Conservation (phyloP, 1,140 invertebrate species). For the Cyphomyrmex costatus region DNA sequence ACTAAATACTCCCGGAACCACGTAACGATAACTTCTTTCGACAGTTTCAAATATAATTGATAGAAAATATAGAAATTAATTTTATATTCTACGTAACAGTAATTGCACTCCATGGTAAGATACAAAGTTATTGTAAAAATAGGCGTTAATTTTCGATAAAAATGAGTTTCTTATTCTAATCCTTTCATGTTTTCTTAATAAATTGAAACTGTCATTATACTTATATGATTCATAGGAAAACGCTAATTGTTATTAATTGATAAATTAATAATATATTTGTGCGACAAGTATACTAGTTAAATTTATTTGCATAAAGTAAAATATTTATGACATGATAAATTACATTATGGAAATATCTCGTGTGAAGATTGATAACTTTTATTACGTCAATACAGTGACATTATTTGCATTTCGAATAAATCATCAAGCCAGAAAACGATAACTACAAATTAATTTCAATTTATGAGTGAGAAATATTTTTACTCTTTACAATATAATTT, state of each 20-base stretch:
- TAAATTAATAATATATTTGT: slow-evolving; percentile 1
- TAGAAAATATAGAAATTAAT: background rate
- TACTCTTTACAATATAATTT: background rate
- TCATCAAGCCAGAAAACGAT: background rate
- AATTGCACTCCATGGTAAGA: background rate
- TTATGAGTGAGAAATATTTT: background rate
- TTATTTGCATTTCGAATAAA: background rate
- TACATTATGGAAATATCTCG: background rate
- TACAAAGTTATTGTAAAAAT: slow-evolving; percentile 6
- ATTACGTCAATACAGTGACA: slow-evolving; percentile 4
- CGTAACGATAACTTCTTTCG: too few relatives aligned
- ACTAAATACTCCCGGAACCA: too few relatives aligned
- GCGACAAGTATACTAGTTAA: background rate
- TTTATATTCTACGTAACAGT: background rate
- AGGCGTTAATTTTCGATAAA: background rate
- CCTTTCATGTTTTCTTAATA: background rate
- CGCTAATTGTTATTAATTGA: background rate
- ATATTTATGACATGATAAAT: slow-evolving; percentile 1
- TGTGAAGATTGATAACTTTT: background rate
- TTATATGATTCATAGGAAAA: background rate
- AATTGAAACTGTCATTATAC: background rate
- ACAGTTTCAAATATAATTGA: background rate
- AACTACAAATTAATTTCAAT: background rate
- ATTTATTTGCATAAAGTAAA: slow-evolving; percentile 5
- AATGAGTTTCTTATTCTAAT: background rate